phyloP scores from a whole-genome alignment of 2,113 vertebrate species.

The Symphodus melops region DNA sequence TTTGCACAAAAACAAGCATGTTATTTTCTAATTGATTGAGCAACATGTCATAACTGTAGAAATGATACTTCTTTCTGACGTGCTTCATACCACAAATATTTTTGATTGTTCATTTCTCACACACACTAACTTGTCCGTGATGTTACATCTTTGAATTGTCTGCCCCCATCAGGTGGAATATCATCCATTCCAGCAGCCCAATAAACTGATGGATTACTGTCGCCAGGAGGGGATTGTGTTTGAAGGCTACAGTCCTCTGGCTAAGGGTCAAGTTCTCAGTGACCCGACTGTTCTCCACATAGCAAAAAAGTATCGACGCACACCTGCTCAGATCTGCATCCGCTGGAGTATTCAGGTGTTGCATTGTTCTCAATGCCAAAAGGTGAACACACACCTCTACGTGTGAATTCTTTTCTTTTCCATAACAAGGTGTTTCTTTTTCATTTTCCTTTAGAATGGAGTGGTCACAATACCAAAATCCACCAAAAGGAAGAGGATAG shows the following conservation, averaged over 20 bases:
- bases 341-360: constrained; percentile 79
- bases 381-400: neutral
- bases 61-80: neutral
- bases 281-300: constrained; percentile 76
- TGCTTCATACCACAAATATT: neutral
- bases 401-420: neutral
- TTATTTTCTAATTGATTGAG: too few relatives aligned
- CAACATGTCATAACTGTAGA: too few relatives aligned
- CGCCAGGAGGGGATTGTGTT: constrained; percentile 80
- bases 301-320: constrained; percentile 80
- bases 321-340: constrained; percentile 84
- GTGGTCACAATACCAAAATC: constrained; percentile 88
- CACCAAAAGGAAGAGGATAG: constrained; percentile 81
- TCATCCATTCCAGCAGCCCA: constrained; percentile 86
- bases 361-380: neutral
- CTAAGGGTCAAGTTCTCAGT: constrained; percentile 79
- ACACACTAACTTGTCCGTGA: neutral
- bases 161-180: constrained; percentile 80
- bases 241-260: constrained; percentile 85
- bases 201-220: constrained; percentile 81
- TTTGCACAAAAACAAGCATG: neutral
- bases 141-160: neutral
- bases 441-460: constrained; percentile 80
- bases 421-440: too few relatives aligned
- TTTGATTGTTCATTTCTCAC: neutral